Percentiles rank a stretch among this genome's conserved stretches.
phyloP scores from a whole-genome alignment of 2,113 vertebrate species.

The Paedocypris sp. region DNA sequence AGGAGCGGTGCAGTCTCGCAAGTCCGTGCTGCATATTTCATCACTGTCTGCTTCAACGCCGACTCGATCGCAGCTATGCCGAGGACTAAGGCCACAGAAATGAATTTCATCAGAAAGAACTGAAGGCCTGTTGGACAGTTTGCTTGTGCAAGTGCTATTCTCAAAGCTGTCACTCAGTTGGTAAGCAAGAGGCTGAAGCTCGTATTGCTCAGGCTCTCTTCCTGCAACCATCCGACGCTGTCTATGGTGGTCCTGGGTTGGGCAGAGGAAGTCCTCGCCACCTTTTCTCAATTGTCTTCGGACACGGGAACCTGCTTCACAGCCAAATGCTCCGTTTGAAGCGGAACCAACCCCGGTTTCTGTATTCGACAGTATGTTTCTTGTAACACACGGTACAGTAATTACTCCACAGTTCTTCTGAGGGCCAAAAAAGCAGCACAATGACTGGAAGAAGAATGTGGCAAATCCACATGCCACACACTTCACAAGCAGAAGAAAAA shows the following conservation, averaged over 20 bases:
- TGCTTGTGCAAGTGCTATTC: conserved; percentile 96
- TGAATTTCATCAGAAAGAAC: conserved; percentile 88
- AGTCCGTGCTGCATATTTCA: conserved; percentile 41
- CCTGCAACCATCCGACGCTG: conserved; percentile 45
- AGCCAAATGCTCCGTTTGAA: conserved; percentile 66
- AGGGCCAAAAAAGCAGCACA: conserved; percentile 93
- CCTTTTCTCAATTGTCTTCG: conserved; percentile 62
- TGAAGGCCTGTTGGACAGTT: conserved; percentile 87
- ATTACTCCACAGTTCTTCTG: conserved; percentile 86
- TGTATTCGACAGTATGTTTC: conserved; percentile 36
- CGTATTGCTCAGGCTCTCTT: conserved; percentile 78
- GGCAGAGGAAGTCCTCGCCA: conserved; percentile 57
- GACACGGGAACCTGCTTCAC: conserved; percentile 52
- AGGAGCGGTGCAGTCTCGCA: conserved; percentile 43
- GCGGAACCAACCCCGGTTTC: conserved; percentile 43
- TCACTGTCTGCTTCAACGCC: conserved; percentile 38
- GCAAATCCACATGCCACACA: conserved; percentile 93
- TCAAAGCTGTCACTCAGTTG: conserved; percentile 93
- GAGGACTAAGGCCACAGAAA: conserved; percentile 62
- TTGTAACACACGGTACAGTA: conserved; percentile 71
- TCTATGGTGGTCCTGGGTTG: conserved; percentile 49
- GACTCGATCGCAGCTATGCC: conserved; percentile 38
- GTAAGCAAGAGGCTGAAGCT: conserved; percentile 84
- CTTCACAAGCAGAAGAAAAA: conserved; percentile 88
- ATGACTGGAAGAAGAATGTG: conserved; percentile 93